A percentile compares a stretch with the other conserved stretches of the same genome.
Evolutionary conservation across 2,797 vertebrate genomes (phyloP).

Genomic region (Threskiornis aethiopicus): DNA sequence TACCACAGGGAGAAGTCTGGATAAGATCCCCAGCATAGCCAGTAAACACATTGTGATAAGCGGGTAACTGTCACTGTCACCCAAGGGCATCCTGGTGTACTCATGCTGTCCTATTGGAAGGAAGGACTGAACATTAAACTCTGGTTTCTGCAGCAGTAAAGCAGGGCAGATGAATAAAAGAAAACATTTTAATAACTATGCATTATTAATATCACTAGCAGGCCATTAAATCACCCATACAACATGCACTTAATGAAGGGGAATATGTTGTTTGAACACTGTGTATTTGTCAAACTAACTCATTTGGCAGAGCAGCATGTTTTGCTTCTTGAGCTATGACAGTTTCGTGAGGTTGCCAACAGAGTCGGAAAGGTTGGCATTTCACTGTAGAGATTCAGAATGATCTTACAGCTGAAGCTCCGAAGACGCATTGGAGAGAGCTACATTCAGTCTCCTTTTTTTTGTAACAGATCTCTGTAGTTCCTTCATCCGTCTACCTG

Average conservation of each 20-base stretch:
- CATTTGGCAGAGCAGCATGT: constrained; percentile 12
- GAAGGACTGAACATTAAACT: background rate
- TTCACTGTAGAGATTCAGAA: background rate
- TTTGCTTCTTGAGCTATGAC: constrained; percentile 32
- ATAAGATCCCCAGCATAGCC: background rate
- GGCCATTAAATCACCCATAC: constrained; percentile 36
- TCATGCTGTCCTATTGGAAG: background rate
- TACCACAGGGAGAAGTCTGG: background rate
- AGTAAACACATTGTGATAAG: background rate
- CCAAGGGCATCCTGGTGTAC: background rate
- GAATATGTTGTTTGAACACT: constrained; percentile 52
- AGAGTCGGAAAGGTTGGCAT: background rate
- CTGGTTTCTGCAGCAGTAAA: background rate
- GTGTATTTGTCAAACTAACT: constrained; percentile 28
- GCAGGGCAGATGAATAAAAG: constrained; percentile 19
- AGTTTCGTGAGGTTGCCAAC: background rate
- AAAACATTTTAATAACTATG: constrained; percentile 41
- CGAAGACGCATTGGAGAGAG: background rate
- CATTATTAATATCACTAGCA: constrained; percentile 36
- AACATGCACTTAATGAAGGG: constrained; percentile 28
- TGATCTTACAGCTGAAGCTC: background rate
- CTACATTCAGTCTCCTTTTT: background rate
- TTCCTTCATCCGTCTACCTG: background rate
- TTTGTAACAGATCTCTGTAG: background rate
- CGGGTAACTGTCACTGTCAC: background rate